Evolutionary conservation across 2,888 invertebrate genomes (phyloP), one percentile per base, ranked within the genome.

Genomic region (Epinotia brunnichana): DNA sequence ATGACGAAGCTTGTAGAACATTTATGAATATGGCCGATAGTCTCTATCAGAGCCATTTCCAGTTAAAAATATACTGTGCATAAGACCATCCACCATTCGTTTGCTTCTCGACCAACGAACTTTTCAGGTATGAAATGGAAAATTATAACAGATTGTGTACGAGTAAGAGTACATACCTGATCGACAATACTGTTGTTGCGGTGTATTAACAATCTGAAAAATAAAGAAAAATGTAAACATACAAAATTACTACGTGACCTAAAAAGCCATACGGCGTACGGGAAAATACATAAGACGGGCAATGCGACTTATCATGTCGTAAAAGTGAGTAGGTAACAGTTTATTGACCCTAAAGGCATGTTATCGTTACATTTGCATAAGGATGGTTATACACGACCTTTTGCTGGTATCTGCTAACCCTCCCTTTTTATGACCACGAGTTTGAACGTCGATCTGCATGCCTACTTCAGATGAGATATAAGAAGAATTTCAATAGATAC

Each of bases 301-400:
- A 90, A 90, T 90, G 89, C 61, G 90, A 91, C 90, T 91, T 92
- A 92, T 91, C 90, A 83, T 90, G 86, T 88, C 90, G 84, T 91
- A 91, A 91, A 91, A 85, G 80, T 85, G 86, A 88, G 90, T 85
- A 88, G 87, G 90, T 89, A 90, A 88, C 88, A 89, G 88, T 92
- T 91, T 91, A 92, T 91, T 90, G 91, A 89, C 90, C 87, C 90
- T 91, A 87, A 91, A 90, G 86, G 84, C 87, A 82, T 87, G 90
- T 91, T 92, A 91, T 91, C 91, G 88, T 90, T 84, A 88, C 86
- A 92, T 92, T 92, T 90, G 90, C 91, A 92, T 92, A 89, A 85
- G 87, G 86, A 85, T 79, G 81, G 81, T 81, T 83, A 84, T 83
- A 75, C 66, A 53, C 68, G 74, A 74, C 71, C 69, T 70, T 70